A percentile compares a stretch with the other conserved stretches of the same genome.
Evolutionary conservation across 2,113 vertebrate species (phyloP).

Genomic region (Tenrec ecaudatus): DNA sequence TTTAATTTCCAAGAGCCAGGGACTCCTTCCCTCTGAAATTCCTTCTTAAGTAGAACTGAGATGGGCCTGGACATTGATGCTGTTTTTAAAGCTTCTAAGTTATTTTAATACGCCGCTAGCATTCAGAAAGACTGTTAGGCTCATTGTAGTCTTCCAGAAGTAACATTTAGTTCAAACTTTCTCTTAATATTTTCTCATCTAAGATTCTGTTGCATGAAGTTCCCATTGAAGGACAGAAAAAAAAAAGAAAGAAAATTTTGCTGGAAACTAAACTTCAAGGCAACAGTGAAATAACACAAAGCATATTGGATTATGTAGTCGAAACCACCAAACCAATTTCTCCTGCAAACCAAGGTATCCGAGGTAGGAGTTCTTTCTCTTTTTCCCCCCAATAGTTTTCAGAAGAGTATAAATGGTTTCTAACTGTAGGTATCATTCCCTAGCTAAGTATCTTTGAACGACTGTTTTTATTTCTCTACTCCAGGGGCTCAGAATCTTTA

Average conservation of each 20-base stretch:
- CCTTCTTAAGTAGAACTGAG: background rate
- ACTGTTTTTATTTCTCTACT: slow-evolving; percentile 43
- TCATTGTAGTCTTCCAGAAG: slow-evolving; percentile 26
- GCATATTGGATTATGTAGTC: slow-evolving; percentile 96
- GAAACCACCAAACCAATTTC: slow-evolving; percentile 95
- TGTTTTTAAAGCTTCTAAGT: slow-evolving; percentile 33
- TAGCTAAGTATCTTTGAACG: slow-evolving; percentile 41
- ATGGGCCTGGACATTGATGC: background rate
- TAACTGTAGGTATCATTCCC: slow-evolving; percentile 35
- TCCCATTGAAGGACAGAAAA: slow-evolving; percentile 98
- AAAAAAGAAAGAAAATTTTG: slow-evolving; percentile 96
- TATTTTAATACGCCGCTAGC: slow-evolving; percentile 29
- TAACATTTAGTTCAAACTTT: slow-evolving; percentile 56
- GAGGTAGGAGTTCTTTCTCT: slow-evolving; percentile 88
- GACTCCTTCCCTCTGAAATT: background rate
- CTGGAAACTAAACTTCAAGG: slow-evolving; percentile 93
- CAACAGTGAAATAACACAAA: slow-evolving; percentile 92
- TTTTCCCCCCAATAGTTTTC: background rate
- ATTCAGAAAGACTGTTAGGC: slow-evolving; percentile 33
- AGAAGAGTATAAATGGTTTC: background rate
- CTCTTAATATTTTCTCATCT: slow-evolving; percentile 68
- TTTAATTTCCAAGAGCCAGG: background rate
- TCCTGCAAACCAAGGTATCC: slow-evolving; percentile 95
- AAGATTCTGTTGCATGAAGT: slow-evolving; percentile 98
- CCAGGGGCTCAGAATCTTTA: slow-evolving; percentile 7